These are phyloP conservation scores for Lucilia cuprina DNA, from an alignment of 1,140 invertebrate genomes.

Conservation along the genomic window DNA sequence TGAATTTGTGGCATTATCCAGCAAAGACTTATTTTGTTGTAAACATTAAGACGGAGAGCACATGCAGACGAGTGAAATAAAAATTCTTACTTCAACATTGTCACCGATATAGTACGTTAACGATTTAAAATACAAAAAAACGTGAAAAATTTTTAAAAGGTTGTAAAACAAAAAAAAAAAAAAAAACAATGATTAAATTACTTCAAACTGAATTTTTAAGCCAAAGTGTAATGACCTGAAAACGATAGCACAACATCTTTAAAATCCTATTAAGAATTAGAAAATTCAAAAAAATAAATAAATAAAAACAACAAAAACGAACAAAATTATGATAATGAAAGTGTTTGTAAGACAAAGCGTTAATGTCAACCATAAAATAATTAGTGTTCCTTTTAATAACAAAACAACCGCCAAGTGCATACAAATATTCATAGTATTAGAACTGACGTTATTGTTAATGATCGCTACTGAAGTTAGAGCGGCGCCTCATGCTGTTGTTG, in stretches of 20 bases:
- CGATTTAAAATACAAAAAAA: background rate
- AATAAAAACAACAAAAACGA: background rate
- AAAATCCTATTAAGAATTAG: background rate
- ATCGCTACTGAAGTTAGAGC: background rate
- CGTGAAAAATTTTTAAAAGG: background rate
- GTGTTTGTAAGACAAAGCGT: background rate
- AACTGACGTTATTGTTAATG: background rate
- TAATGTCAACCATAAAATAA: background rate
- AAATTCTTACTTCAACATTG: background rate
- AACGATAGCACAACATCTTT: background rate
- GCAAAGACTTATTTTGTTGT: background rate
- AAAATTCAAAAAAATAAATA: background rate
- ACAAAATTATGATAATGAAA: slow-evolving; percentile 10
- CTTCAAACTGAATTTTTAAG: background rate
- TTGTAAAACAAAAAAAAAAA: background rate
- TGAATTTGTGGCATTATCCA: background rate
- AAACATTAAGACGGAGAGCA: background rate
- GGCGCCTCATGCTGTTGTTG: slow-evolving; percentile 4
- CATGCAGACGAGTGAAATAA: background rate
- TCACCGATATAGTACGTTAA: background rate
- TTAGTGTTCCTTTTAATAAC: background rate
- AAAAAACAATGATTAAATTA: background rate
- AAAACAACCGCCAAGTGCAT: background rate
- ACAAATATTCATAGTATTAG: background rate
- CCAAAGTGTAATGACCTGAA: background rate